Conservation (phyloP, 2,797 vertebrate genomes). For the Malurus leucopterus region DNA sequence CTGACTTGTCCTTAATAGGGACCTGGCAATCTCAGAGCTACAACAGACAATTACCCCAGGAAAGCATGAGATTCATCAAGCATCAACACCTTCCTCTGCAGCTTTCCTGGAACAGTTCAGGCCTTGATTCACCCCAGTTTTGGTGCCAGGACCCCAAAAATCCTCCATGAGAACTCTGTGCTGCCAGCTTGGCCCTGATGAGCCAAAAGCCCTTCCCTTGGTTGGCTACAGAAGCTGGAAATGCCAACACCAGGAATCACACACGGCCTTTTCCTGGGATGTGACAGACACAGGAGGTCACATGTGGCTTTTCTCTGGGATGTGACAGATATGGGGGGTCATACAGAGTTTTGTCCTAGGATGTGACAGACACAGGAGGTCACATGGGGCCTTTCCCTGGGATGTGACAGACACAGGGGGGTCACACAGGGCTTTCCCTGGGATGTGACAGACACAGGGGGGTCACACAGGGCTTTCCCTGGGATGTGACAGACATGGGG, state of each 20-base stretch:
- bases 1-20: rapidly evolving
- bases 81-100: neutral
- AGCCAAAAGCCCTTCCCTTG: neutral
- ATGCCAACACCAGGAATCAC: rapidly evolving
- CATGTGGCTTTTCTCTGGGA: neutral
- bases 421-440: neutral
- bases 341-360: neutral
- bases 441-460: neutral
- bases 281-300: rapidly evolving
- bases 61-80: rapidly evolving
- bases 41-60: too few relatives aligned
- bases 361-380: neutral
- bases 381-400: neutral
- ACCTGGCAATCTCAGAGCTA: neutral
- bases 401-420: neutral
- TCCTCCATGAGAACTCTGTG: rapidly evolving
- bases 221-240: neutral
- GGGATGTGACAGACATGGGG: neutral
- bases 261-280: rapidly evolving
- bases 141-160: neutral
- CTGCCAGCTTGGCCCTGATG: neutral
- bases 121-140: neutral
- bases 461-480: neutral
- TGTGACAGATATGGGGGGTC: neutral
- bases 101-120: neutral